phyloP scores from a whole-genome alignment of 37 sponge, comb jelly and placozoan genomes.

The Sycon ciliatum region DNA sequence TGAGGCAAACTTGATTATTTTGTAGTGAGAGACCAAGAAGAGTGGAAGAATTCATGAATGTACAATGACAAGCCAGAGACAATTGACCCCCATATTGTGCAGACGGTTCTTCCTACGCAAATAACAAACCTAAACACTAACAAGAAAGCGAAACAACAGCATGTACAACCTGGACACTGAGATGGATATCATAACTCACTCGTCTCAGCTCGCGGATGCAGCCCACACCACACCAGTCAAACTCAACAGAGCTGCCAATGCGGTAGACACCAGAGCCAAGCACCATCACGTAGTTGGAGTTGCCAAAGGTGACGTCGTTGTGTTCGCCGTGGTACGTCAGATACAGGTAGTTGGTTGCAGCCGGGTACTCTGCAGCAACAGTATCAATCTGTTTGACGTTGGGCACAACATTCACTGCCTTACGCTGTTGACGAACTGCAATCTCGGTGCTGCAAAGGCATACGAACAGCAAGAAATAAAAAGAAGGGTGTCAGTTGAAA shows the following conservation, averaged over 20 bases:
- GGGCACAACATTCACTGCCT: slow-evolving; percentile 48
- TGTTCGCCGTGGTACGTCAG: slow-evolving; percentile 82
- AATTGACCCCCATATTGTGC: not conserved
- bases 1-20: too few relatives aligned
- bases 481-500: not conserved
- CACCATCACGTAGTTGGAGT: slow-evolving; percentile 70
- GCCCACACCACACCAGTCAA: slow-evolving; percentile 98
- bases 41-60: too few relatives aligned
- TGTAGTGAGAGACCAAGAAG: too few relatives aligned
- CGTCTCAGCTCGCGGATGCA: slow-evolving; percentile 80
- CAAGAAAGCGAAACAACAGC: too few relatives aligned
- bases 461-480: slow-evolving; percentile 1
- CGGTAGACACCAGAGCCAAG: slow-evolving; percentile 92
- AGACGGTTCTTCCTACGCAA: slow-evolving; percentile 10
- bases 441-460: slow-evolving; percentile 34
- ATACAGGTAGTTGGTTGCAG: slow-evolving; percentile 94
- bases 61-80: too few relatives aligned
- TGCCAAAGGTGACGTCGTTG: slow-evolving; percentile 68
- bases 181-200: slow-evolving; percentile 40
- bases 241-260: slow-evolving; percentile 97
- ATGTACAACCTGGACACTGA: not conserved
- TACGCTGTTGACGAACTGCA: slow-evolving; percentile 62
- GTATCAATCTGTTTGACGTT: slow-evolving; percentile 96
- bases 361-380: slow-evolving; percentile 94
- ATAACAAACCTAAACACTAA: not conserved